These are phyloP conservation scores for Dryococelus australis DNA, from an alignment of 2,888 invertebrate species.

Conservation along the genomic window DNA sequence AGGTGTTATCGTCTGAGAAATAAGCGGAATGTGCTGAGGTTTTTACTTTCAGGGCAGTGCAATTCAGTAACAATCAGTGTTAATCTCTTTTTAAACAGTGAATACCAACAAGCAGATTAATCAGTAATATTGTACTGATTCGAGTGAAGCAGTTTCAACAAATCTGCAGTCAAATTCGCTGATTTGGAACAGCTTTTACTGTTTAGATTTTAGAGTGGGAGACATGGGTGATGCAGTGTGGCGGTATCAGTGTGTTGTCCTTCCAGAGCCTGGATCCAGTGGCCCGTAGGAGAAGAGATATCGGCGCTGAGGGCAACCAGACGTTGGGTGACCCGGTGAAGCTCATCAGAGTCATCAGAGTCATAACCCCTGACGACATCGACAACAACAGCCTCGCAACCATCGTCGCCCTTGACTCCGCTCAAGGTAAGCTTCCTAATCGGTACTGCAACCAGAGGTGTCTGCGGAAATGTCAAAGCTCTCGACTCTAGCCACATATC, in stretches of 20 bases:
- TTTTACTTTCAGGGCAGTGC: too few relatives aligned
- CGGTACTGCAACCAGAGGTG: not conserved
- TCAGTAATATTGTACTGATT: too few relatives aligned
- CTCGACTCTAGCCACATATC: too few relatives aligned
- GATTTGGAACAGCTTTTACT: too few relatives aligned
- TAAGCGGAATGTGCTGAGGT: too few relatives aligned
- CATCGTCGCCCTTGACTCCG: conserved; percentile 39
- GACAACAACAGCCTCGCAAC: conserved; percentile 36
- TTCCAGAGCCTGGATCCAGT: conserved; percentile 57
- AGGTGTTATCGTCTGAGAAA: too few relatives aligned
- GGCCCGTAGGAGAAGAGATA: conserved; percentile 57
- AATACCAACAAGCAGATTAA: too few relatives aligned
- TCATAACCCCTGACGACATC: conserved; percentile 44
- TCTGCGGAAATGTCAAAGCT: too few relatives aligned
- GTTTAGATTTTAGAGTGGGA: not conserved
- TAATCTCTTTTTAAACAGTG: too few relatives aligned
- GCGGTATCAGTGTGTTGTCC: not conserved
- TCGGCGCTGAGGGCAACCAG: conserved; percentile 60
- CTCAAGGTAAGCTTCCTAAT: conserved; percentile 20
- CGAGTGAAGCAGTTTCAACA: too few relatives aligned
- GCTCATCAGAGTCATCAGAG: conserved; percentile 54
- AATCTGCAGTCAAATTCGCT: too few relatives aligned
- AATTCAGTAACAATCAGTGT: too few relatives aligned
- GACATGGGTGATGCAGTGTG: not conserved
- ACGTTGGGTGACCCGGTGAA: conserved; percentile 68